Evolutionary conservation across 2,113 vertebrate species (phyloP).

Genomic region (Sceloporus undulatus): DNA sequence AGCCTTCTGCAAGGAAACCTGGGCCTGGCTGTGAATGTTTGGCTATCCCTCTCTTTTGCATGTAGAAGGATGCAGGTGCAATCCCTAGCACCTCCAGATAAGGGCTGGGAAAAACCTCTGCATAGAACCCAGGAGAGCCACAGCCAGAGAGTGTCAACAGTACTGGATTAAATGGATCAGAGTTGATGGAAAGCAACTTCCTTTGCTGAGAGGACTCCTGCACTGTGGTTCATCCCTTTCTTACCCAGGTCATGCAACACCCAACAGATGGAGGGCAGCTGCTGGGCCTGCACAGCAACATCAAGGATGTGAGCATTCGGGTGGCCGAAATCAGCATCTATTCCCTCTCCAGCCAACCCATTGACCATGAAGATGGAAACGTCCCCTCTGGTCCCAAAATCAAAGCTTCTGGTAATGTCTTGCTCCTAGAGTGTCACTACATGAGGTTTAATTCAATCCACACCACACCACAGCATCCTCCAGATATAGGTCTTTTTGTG

Average conservation of each 20-base stretch:
- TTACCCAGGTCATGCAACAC: slow-evolving; percentile 93
- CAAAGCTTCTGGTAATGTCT: slow-evolving; percentile 87
- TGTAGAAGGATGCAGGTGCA: neutral
- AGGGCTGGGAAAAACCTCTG: neutral
- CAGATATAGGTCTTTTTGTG: too few relatives aligned
- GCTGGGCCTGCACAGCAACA: slow-evolving; percentile 90
- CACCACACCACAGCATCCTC: too few relatives aligned
- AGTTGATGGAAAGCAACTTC: neutral
- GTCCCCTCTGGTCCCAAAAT: slow-evolving; percentile 90
- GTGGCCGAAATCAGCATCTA: slow-evolving; percentile 98
- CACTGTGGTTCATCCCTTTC: neutral
- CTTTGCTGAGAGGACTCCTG: neutral
- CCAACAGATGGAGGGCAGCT: slow-evolving; percentile 93
- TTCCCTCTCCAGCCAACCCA: slow-evolving; percentile 95
- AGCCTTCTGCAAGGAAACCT: too few relatives aligned
- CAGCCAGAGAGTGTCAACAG: neutral
- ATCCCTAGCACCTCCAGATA: neutral
- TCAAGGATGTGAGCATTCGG: slow-evolving; percentile 90
- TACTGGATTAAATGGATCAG: neutral
- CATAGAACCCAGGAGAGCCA: neutral
- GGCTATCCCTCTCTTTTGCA: neutral
- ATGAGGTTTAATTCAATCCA: too few relatives aligned
- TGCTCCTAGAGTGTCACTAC: neutral
- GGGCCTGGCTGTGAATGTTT: too few relatives aligned
- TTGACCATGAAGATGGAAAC: slow-evolving; percentile 91